A percentile compares a stretch with the other conserved stretches of the same genome.
phyloP scores from a whole-genome alignment of 2,888 invertebrate species.

The Eristalinus sepulchralis region DNA sequence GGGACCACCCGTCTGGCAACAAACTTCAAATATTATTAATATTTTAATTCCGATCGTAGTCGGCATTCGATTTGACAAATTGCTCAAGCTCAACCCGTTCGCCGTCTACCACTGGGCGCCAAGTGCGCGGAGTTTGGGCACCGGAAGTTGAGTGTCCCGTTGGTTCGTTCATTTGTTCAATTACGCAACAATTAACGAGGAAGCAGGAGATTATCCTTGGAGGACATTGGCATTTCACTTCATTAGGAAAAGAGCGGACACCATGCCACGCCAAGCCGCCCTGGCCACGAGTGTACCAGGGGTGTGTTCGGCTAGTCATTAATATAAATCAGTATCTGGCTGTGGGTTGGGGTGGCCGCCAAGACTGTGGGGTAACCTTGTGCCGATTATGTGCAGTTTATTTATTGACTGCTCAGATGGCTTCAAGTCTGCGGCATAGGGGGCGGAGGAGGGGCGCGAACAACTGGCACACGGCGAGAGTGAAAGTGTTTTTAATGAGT shows the following conservation, averaged over 20 bases:
- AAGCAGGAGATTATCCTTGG: slow-evolving; percentile 62
- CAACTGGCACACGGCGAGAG: slow-evolving; percentile 35
- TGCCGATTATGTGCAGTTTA: slow-evolving; percentile 67
- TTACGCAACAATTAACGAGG: slow-evolving; percentile 70
- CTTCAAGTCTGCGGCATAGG: not conserved
- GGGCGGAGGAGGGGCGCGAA: slow-evolving; percentile 4
- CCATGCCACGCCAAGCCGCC: not conserved
- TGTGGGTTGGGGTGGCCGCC: slow-evolving; percentile 14
- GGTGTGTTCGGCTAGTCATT: slow-evolving; percentile 44
- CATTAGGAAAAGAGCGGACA: slow-evolving; percentile 47
- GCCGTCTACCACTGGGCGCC: not conserved
- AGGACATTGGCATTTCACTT: slow-evolving; percentile 57
- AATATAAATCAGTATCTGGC: slow-evolving; percentile 69
- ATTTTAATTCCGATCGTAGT: slow-evolving; percentile 68
- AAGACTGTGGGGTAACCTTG: slow-evolving; percentile 42
- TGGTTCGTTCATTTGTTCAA: slow-evolving; percentile 60
- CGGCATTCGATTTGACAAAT: slow-evolving; percentile 69
- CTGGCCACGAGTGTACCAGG: not conserved
- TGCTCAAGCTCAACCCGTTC: slow-evolving; percentile 46
- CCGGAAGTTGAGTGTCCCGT: slow-evolving; percentile 20
- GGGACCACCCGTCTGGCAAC: not conserved
- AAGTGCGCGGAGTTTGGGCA: slow-evolving; percentile 9
- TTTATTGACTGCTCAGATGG: slow-evolving; percentile 70
- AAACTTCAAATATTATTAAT: slow-evolving; percentile 60
- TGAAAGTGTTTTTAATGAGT: slow-evolving; percentile 68